phyloP scores from a whole-genome alignment of 2,797 vertebrate species.

The Distichodus sexfasciatus region DNA sequence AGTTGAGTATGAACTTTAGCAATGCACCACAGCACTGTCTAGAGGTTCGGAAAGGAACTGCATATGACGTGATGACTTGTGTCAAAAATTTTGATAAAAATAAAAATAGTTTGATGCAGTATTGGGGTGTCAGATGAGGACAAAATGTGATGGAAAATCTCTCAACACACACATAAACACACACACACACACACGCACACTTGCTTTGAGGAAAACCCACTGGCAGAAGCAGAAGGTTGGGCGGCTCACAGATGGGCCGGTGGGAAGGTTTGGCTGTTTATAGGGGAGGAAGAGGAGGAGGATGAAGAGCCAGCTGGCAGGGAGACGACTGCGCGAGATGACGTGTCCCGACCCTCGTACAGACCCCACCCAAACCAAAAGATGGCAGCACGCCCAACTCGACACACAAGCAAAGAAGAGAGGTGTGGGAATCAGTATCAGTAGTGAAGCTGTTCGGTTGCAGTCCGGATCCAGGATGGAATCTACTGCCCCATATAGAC shows the following conservation, averaged over 20 bases:
- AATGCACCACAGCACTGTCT: too few relatives aligned
- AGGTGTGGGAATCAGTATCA: neutral
- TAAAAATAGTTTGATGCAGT: too few relatives aligned
- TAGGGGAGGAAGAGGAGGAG: slow-evolving; percentile 50
- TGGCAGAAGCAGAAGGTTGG: slow-evolving; percentile 43
- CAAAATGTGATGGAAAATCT: too few relatives aligned
- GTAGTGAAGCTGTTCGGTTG: too few relatives aligned
- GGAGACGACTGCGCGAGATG: slow-evolving; percentile 16
- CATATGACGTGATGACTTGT: too few relatives aligned
- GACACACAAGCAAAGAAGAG: slow-evolving; percentile 37
- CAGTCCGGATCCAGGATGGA: too few relatives aligned
- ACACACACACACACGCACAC: neutral
- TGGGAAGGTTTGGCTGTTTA: slow-evolving; percentile 57
- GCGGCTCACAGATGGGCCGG: slow-evolving; percentile 56
- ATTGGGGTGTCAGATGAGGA: too few relatives aligned
- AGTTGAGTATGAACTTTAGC: too few relatives aligned
- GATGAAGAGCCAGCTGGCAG: slow-evolving; percentile 51
- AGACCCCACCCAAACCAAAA: slow-evolving; percentile 17
- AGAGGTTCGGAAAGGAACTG: too few relatives aligned
- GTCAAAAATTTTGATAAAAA: too few relatives aligned
- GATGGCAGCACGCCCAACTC: slow-evolving; percentile 19
- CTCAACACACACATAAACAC: neutral
- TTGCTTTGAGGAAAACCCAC: neutral
- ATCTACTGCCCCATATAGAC: too few relatives aligned
- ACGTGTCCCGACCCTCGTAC: slow-evolving; percentile 17